Conservation (phyloP, 2,888 invertebrate genomes). For the Eupithecia tripunctaria region DNA sequence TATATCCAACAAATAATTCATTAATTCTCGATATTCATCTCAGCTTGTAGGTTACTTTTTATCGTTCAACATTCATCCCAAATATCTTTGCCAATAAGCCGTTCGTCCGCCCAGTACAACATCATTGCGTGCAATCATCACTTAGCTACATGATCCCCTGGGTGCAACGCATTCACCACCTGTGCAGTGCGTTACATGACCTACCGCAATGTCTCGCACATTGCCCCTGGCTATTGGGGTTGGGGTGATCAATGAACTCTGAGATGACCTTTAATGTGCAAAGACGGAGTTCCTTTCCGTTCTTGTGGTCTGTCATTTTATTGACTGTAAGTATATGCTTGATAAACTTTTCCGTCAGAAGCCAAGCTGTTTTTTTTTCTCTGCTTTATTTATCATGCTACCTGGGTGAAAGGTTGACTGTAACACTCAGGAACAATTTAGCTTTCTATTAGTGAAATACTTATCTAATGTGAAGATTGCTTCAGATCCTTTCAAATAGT, state of each 20-base stretch:
- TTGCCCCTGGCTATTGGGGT: conserved; percentile 22
- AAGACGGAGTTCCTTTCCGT: not conserved
- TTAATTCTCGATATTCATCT: not conserved
- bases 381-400: not conserved
- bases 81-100: not conserved
- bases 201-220: conserved; percentile 45
- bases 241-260: conserved; percentile 38
- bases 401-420: not conserved
- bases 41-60: not conserved
- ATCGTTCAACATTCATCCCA: not conserved
- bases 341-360: not conserved
- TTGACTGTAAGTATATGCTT: not conserved
- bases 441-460: not conserved
- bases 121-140: conserved; percentile 1
- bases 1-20: no score
- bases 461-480: not conserved
- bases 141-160: conserved; percentile 7
- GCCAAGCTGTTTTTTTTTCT: not conserved
- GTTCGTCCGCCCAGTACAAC: not conserved
- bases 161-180: conserved; percentile 40
- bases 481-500: not conserved
- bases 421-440: not conserved
- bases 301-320: conserved; percentile 7
- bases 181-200: conserved; percentile 51
- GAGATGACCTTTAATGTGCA: conserved; percentile 21